Base-by-base conservation (phyloP, 2,113 vertebrate genomes). In the Porphyrio hochstetteri region DNA sequence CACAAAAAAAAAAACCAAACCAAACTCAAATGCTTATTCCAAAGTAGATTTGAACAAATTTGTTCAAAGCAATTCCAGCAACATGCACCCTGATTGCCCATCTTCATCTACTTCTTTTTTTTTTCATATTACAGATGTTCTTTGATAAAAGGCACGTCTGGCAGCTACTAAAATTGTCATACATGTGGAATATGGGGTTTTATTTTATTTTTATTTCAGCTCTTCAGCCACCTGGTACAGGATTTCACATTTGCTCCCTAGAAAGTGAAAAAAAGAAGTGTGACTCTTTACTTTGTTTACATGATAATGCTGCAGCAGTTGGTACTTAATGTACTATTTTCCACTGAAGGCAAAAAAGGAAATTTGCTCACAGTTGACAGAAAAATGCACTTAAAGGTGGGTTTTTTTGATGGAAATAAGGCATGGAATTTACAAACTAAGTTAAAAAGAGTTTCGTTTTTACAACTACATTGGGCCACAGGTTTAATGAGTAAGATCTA, bases 91-190 rank as follows among this genome's bases (percentile, higher is more conserved):
- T 86, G 16, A 82, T 40, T 14, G 8, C 35, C 35, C 63, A 92
- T 31, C 71, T 96, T 50, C 15, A 5, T 33, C 57, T 72, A 56
- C 33, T 81, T 71, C 92, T 89, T 67, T 67, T 94, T 90, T 90
- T 9, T 95, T 95, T 96, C 94, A 85, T 78, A 96, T 78, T 83
- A 92, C 20, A 42, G 82, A 93, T 80, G 86, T 93, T 88, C 77
- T 96, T 93, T 93, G 80, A 95, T 92, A 96, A 95, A 98, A 98
- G 97, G 95, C 96, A 98, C 95, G 53, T 96, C 97, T 97, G 96
- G 97, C 91, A 97, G 97, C 96, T 96, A 97, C 95, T 93, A 91
- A 97, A 97, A 96, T 74, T 94, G 88, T 90, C 95, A 90, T 94
- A 93, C 95, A 91, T 95, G 88, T 92, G 92, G 84, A 92, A 96